Percentiles rank a stretch among this genome's conserved stretches.
Conservation (phyloP, 2,797 vertebrate species). For the Alectoris magna region DNA sequence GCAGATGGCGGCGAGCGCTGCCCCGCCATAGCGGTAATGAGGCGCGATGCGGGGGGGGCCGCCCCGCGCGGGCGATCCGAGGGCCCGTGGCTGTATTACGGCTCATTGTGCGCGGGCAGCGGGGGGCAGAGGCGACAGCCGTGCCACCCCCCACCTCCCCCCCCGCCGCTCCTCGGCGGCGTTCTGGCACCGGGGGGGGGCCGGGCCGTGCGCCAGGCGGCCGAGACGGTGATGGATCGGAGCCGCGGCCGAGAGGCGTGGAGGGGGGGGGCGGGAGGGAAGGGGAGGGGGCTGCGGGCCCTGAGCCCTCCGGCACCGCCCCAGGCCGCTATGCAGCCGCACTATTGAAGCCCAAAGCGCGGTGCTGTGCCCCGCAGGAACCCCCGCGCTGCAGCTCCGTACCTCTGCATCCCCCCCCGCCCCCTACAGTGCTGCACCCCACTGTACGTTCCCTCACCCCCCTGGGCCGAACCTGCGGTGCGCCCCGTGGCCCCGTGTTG, state of each 20-base stretch:
- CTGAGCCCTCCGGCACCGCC: no score
- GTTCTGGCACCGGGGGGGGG: not conserved
- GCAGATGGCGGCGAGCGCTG: no score
- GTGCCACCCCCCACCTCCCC: not conserved
- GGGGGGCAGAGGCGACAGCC: not conserved
- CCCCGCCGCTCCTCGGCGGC: not conserved
- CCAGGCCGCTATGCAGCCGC: no score
- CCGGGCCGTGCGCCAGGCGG: not conserved
- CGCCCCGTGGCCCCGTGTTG: rapidly evolving
- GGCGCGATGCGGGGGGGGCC: not conserved
- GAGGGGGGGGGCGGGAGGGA: no score
- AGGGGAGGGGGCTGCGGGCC: not conserved
- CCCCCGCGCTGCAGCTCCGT: no score
- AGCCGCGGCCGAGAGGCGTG: no score
- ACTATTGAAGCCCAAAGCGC: no score
- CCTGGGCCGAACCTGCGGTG: no score
- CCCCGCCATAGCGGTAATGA: no score
- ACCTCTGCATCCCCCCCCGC: not conserved
- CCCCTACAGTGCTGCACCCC: no score
- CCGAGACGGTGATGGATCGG: not conserved
- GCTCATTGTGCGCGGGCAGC: not conserved
- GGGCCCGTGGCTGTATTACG: constrained; percentile 2
- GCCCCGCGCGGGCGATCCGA: not conserved
- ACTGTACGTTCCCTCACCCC: no score
- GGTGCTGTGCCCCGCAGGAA: no score